Conservation (phyloP, 2,113 vertebrate genomes). For the Aythya baeri region DNA sequence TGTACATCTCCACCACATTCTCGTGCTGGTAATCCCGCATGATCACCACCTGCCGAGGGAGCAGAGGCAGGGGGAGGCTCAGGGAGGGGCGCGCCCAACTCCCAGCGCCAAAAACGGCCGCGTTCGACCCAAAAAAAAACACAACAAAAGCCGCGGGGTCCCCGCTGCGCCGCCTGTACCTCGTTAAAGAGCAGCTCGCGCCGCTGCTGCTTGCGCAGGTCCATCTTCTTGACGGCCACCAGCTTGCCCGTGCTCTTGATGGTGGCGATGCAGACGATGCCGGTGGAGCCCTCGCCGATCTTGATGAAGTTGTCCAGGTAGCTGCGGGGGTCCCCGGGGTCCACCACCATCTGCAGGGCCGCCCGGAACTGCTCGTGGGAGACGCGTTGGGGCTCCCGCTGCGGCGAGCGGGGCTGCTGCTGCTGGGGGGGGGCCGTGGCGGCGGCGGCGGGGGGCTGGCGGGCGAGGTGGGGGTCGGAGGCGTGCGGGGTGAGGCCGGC, state of each 20-base stretch:
- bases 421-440: constrained; percentile 13
- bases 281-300: constrained; percentile 94
- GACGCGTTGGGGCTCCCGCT: constrained; percentile 89
- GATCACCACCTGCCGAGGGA: constrained; percentile 87
- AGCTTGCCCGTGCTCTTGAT: constrained; percentile 87
- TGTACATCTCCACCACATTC: constrained; percentile 98
- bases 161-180: constrained; percentile 61
- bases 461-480: constrained; percentile 60
- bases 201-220: constrained; percentile 93
- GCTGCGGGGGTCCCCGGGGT: constrained; percentile 88
- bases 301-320: constrained; percentile 97
- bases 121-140: background rate
- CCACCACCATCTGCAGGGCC: constrained; percentile 92
- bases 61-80: background rate
- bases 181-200: constrained; percentile 95
- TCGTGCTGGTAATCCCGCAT: constrained; percentile 98
- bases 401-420: constrained; percentile 77
- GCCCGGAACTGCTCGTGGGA: constrained; percentile 95
- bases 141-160: too few species aligned
- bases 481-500: constrained; percentile 70
- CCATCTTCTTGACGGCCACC: constrained; percentile 97
- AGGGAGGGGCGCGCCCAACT: background rate
- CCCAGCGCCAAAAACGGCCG: background rate
- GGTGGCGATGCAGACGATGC: constrained; percentile 92
- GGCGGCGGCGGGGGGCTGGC: background rate